Percentiles rank a stretch among this genome's conserved stretches.
phyloP scores from a whole-genome alignment of 2,888 invertebrate species.

The Lasioglossum calceatum region DNA sequence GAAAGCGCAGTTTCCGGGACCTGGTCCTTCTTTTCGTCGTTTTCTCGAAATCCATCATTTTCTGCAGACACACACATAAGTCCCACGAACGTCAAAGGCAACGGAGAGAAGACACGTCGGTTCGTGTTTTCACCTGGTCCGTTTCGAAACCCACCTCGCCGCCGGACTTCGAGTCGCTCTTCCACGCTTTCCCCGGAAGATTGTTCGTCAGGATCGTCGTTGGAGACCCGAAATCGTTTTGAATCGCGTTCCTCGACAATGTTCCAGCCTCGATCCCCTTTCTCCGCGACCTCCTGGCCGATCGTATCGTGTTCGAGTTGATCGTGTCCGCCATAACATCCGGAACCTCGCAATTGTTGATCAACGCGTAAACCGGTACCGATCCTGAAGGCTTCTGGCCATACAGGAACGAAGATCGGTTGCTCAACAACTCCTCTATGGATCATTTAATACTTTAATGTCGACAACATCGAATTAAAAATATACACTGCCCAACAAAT shows the following conservation, averaged over 20 bases:
- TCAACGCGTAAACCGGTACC: slow-evolving; percentile 87
- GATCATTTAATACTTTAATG: not conserved
- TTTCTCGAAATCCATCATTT: slow-evolving; percentile 43
- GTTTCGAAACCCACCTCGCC: slow-evolving; percentile 25
- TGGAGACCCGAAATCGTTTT: slow-evolving; percentile 36
- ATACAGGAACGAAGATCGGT: slow-evolving; percentile 86
- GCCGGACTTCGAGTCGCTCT: not conserved
- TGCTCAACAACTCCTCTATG: slow-evolving; percentile 83
- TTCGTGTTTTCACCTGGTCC: not conserved
- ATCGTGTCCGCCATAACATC: slow-evolving; percentile 11
- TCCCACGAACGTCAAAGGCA: not conserved
- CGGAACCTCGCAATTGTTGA: slow-evolving; percentile 84
- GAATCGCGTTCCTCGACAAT: slow-evolving; percentile 21
- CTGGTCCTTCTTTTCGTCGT: slow-evolving; percentile 47
- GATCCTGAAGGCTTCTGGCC: slow-evolving; percentile 86
- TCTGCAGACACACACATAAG: slow-evolving; percentile 32
- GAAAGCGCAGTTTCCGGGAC: slow-evolving; percentile 84
- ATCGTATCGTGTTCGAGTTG: slow-evolving; percentile 11
- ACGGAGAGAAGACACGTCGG: not conserved
- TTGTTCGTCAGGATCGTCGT: slow-evolving; percentile 39
- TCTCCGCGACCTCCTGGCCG: slow-evolving; percentile 17
- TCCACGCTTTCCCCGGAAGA: slow-evolving; percentile 38
- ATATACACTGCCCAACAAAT: not conserved
- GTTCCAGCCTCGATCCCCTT: slow-evolving; percentile 10
- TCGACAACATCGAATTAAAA: not conserved